Percentiles rank a stretch among this genome's conserved stretches.
These are phyloP conservation scores for Scophthalmus maximus DNA, from an alignment of 2,113 vertebrate genomes.

Conservation along the genomic window DNA sequence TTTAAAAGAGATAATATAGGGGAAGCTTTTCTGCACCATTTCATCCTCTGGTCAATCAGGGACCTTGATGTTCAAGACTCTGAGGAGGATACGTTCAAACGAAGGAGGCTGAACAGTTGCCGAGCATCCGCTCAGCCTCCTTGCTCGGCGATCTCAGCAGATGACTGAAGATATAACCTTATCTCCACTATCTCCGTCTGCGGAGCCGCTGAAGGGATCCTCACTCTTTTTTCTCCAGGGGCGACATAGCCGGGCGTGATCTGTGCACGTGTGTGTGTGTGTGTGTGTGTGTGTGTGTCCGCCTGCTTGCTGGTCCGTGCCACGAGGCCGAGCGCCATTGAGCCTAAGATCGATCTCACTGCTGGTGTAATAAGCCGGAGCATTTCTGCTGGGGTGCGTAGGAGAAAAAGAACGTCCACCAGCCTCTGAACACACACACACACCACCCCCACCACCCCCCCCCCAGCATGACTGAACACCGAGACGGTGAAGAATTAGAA, in stretches of 20 bases:
- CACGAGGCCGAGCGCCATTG: slow-evolving; percentile 47
- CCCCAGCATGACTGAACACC: slow-evolving; percentile 47
- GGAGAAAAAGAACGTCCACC: slow-evolving; percentile 35
- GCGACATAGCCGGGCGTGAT: slow-evolving; percentile 8
- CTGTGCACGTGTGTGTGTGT: background rate
- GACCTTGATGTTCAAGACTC: background rate
- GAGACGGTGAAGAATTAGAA: background rate
- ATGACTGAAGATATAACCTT: slow-evolving; percentile 13
- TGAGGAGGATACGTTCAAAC: background rate
- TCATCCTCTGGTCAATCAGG: background rate
- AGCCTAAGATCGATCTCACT: slow-evolving; percentile 49
- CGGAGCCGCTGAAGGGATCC: no score
- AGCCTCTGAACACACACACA: no score
- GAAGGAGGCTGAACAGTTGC: background rate
- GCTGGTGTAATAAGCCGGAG: slow-evolving; percentile 51
- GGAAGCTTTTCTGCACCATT: background rate
- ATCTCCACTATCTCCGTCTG: no score
- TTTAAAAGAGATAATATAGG: no score
- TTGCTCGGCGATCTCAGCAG: slow-evolving; percentile 1
- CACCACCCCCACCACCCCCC: background rate
- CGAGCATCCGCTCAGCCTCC: no score
- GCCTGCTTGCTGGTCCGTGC: slow-evolving; percentile 20
- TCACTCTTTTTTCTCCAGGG: background rate
- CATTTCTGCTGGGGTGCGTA: slow-evolving; percentile 28
- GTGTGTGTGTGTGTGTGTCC: no score